phyloP scores from a whole-genome alignment of 2,113 vertebrate species.

The human (Homo sapiens) region GRCh38 chr2:241495501-241496000 shows the following conservation, averaged over 20 bases:
- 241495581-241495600: constrained; percentile 65
- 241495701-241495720: constrained; percentile 77
- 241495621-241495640: not conserved
- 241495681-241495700: constrained; percentile 94
- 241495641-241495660: constrained; percentile 1
- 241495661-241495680: constrained; percentile 90
- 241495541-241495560: not conserved
- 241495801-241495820: not conserved
- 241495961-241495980: not conserved
- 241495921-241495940: not conserved
- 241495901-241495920: not conserved
- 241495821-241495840: not conserved
- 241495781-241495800: not conserved
- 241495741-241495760: not conserved
- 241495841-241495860: not conserved
- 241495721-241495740: not conserved
- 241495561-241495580: not conserved
- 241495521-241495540: not conserved
- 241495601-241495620: constrained; percentile 58
- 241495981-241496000: not conserved
- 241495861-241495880: not conserved
- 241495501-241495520: not conserved
- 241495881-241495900: not conserved
- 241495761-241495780: not conserved
- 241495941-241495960: no score